Evolutionary conservation across 2,113 vertebrate genomes (phyloP), one percentile per base, ranked within the genome.

Genomic region (Amphilophus citrinellus): DNA sequence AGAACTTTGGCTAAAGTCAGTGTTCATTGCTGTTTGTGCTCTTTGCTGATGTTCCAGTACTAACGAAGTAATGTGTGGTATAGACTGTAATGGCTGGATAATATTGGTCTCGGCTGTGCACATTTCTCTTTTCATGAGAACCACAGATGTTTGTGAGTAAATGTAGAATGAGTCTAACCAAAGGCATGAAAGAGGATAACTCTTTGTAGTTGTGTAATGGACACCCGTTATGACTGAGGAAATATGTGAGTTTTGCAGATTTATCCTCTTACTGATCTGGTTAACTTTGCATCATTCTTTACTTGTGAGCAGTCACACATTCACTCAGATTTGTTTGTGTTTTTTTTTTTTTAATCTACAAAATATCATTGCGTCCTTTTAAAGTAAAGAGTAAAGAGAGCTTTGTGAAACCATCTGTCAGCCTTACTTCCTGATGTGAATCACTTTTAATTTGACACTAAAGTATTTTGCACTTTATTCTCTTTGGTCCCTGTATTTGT

Each of bases 401-500:
- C 80, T 76, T 56, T 82, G 14, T 56, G 2, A 73, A 42, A 42
- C 62, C 57, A 65, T 53, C 53, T 59, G 35, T 84, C 77, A 63
- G 53, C 22, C 13, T 47, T 77, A 77, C 62, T 61, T 5, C 1
- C 56, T 88, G 39, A 82, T 65, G 77, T 87, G 57, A 88, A 77
- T 85, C 63, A 47, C 73, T 77, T 79, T 71, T 68, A 82, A 87
- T 88, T 73, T 81, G 79, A 92, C 15, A 7, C 76, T 35, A 71
- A 89, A 87, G 32, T 82, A 89, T 89, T 91, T 89, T 92, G 94
- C 94, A 95, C 94, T 95, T 94, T 94, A 94, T 88, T 87, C 79
- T 53, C 6, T 6, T 84, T 83, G 15, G 44, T 90, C 50, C 50
- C 30, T 86, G 39, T 87, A 58, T 90, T 88, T 92, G 61, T 87